phyloP scores from a whole-genome alignment of 2,113 vertebrate species.

The Machaerirhynchus nigripectus region DNA sequence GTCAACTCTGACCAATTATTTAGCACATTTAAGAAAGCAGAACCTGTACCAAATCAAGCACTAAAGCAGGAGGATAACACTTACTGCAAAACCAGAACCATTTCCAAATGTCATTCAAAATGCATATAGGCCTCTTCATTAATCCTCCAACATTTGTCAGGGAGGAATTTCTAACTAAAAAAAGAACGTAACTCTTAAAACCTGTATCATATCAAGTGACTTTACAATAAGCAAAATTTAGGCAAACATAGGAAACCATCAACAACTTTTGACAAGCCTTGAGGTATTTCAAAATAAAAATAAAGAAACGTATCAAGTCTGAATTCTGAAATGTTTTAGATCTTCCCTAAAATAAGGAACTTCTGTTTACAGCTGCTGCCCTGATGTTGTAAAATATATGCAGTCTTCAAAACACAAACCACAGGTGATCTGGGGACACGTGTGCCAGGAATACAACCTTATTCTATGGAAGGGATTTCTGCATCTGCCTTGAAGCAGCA shows the following conservation, averaged over 20 bases:
- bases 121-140: neutral
- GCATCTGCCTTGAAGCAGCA: neutral
- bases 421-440: neutral
- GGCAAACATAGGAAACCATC: neutral
- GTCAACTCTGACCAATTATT: conserved; percentile 55
- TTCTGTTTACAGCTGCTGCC: neutral
- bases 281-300: neutral
- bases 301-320: neutral
- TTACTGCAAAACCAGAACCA: neutral
- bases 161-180: neutral
- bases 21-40: neutral
- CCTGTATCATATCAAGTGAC: neutral
- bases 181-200: neutral
- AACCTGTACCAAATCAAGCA: conserved; percentile 23
- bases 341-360: neutral
- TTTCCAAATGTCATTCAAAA: conserved; percentile 9
- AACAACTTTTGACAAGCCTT: neutral
- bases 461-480: neutral
- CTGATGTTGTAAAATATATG: neutral
- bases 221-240: neutral
- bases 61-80: neutral
- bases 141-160: neutral
- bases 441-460: neutral
- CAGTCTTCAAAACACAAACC: neutral
- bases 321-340: neutral